Evolutionary conservation across 1,140 invertebrate species (phyloP).

Genomic region (Drosophila leontia): DNA sequence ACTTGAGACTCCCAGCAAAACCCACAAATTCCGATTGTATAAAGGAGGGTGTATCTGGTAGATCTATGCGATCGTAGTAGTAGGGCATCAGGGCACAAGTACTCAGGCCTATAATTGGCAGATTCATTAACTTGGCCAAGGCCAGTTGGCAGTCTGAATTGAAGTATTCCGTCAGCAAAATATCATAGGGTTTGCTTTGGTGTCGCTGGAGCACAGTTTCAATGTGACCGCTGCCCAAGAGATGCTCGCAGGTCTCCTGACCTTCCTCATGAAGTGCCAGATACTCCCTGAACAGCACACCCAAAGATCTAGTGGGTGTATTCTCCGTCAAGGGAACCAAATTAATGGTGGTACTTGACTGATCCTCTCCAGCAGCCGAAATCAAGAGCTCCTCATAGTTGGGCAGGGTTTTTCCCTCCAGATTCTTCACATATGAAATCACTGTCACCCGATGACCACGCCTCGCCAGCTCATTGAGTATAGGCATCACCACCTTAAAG

Average conservation of each 20-base stretch:
- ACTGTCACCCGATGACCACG: slow-evolving; percentile 90
- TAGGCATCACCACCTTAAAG: slow-evolving; percentile 88
- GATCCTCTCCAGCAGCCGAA: slow-evolving; percentile 54
- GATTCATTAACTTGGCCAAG: slow-evolving; percentile 86
- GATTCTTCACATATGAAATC: slow-evolving; percentile 87
- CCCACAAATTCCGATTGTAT: slow-evolving; percentile 86
- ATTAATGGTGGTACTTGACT: slow-evolving; percentile 67
- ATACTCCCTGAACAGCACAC: slow-evolving; percentile 61
- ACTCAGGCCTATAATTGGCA: slow-evolving; percentile 87
- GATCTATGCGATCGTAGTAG: slow-evolving; percentile 86
- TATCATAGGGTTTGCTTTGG: slow-evolving; percentile 86
- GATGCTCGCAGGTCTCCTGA: slow-evolving; percentile 57
- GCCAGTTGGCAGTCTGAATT: slow-evolving; percentile 88
- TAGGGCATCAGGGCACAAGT: slow-evolving; percentile 87
- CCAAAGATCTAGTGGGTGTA: slow-evolving; percentile 57
- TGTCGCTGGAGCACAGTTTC: slow-evolving; percentile 50
- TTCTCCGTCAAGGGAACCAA: slow-evolving; percentile 80
- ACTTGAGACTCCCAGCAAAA: slow-evolving; percentile 86
- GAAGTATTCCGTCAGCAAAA: slow-evolving; percentile 88
- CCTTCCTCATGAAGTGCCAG: slow-evolving; percentile 54
- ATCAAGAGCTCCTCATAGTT: slow-evolving; percentile 87
- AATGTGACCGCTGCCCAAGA: slow-evolving; percentile 67
- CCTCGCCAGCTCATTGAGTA: slow-evolving; percentile 88
- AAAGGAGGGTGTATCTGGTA: slow-evolving; percentile 88
- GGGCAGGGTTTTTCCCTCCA: slow-evolving; percentile 76